Evolutionary conservation across 2,888 invertebrate genomes (phyloP).

Genomic region (Pheosia gnoma): DNA sequence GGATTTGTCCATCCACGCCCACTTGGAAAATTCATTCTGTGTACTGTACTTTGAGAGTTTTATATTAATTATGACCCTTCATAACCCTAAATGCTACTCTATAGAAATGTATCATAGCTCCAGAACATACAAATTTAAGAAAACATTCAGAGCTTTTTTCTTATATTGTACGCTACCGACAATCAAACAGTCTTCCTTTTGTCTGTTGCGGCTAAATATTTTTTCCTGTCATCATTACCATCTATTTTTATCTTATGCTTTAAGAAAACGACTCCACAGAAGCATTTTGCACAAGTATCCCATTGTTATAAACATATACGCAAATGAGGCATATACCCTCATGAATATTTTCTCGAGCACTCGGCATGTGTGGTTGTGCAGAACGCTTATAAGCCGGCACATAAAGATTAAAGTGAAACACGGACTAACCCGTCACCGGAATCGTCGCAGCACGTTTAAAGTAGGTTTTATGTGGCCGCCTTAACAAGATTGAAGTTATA

Average conservation of each 20-base stretch:
- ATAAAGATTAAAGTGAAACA: not conserved
- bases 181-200: too few relatives aligned
- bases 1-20: too few relatives aligned
- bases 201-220: not conserved
- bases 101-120: not conserved
- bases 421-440: not conserved
- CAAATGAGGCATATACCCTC: not conserved
- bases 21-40: not conserved
- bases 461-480: conserved; percentile 6
- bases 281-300: not conserved
- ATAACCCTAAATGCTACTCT: not conserved
- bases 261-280: not conserved
- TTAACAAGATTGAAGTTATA: conserved; percentile 20
- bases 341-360: not conserved
- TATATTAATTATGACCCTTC: not conserved
- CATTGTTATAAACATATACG: not conserved
- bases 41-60: not conserved
- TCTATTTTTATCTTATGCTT: not conserved
- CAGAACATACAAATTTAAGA: too few relatives aligned
- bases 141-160: too few relatives aligned
- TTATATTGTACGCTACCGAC: too few relatives aligned
- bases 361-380: not conserved
- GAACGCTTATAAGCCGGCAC: not conserved
- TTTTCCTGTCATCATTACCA: not conserved
- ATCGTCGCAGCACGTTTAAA: not conserved